Evolutionary conservation across 2,888 invertebrate species (phyloP), one percentile per base, ranked within the genome.

Genomic region (Eustalomyia histrio): DNA sequence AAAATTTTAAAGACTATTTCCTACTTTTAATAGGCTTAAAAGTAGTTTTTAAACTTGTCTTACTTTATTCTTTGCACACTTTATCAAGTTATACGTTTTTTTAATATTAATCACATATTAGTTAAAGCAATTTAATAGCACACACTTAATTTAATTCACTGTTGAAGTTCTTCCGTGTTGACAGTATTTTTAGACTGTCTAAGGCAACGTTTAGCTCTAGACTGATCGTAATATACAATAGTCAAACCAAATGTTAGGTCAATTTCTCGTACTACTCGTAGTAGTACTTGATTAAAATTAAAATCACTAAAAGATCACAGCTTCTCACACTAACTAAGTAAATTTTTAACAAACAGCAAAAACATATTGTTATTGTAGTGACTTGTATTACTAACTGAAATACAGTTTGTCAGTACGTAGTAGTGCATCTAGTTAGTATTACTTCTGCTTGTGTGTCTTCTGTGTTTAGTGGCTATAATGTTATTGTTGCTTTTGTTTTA

Each of bases 181-280:
- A 75, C 71, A 73, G 79, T 74, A 43, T 17, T 18, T 16, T 18
- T 17, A 43, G 39, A 79, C 81, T 75, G 71, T 79, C 65, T 81
- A 52, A 65, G 81, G 60, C 81, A 81, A 81, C 65, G 81, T 75
- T 79, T 71, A 57, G 61, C 74, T 79, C 39, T 81, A 81, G 81
- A 81, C 81, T 81, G 81, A 75, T 61, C 57, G 50, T 55, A 75
- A 47, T 9, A 17, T 29, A 43, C 29, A n/a, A 50, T 24, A 39
- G 65, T 61, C 64, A 17, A 43, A 21, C 71, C 60, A 71, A n/a
- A 75, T 50, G 65, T 71, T 61, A 57, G 69, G 67, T 65, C 65
- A 75, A 55, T 60, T 53, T 68, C 29, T 71, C 24, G 60, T 52
- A 24, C 52, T 52, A n/a, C n/a, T n/a, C n/a, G n/a, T n/a, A n/a